phyloP scores from a whole-genome alignment of 2,113 vertebrate species.

The Setophaga kirtlandii region DNA sequence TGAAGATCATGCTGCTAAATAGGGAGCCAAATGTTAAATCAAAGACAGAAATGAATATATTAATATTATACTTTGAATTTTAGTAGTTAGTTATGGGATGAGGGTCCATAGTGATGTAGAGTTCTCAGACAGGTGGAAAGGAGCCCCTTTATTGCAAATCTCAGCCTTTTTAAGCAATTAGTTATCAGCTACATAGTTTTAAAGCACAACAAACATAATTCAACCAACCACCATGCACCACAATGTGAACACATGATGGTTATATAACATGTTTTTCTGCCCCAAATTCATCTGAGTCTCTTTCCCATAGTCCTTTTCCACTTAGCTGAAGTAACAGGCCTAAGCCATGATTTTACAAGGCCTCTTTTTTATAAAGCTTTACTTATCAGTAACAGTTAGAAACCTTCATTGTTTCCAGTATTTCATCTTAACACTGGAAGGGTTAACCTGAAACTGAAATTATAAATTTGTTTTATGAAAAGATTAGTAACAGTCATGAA shows the following conservation, averaged over 20 bases:
- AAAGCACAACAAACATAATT: background rate
- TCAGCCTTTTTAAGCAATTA: background rate
- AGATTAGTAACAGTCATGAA: background rate
- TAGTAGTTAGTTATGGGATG: background rate
- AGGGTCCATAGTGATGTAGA: rapidly evolving
- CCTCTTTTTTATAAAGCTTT: background rate
- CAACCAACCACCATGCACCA: background rate
- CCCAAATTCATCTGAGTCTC: no score
- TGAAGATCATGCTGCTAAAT: background rate
- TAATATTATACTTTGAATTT: background rate
- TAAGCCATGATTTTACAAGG: background rate
- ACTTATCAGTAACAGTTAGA: background rate
- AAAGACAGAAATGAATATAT: background rate
- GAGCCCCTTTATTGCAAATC: background rate
- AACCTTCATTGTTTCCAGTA: background rate
- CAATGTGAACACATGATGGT: rapidly evolving
- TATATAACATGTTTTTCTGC: background rate
- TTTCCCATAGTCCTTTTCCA: background rate
- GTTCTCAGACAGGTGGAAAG: background rate
- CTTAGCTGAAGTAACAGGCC: background rate
- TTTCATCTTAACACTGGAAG: background rate
- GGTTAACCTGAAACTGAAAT: background rate
- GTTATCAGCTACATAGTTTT: background rate
- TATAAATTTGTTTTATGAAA: background rate
- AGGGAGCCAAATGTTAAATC: background rate